phyloP scores from a whole-genome alignment of 1,140 invertebrate genomes.

The Pseudomyrmex concolor region DNA sequence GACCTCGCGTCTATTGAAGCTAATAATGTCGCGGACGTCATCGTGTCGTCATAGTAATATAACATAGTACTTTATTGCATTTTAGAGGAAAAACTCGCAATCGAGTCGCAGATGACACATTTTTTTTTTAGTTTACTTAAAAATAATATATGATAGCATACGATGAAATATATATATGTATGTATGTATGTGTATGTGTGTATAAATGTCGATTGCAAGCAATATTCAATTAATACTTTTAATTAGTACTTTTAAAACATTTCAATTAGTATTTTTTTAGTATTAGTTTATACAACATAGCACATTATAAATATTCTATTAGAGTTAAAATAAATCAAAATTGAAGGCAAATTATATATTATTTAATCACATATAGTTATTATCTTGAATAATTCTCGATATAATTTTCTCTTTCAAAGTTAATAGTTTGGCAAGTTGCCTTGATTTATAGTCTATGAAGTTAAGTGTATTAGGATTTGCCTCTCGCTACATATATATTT shows the following conservation, averaged over 20 bases:
- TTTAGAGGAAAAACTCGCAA: background rate
- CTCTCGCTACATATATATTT: background rate
- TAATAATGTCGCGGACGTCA: conserved; percentile 5
- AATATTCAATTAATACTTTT: background rate
- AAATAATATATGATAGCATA: conserved; percentile 15
- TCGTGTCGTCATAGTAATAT: background rate
- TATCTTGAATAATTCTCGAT: conserved; percentile 34
- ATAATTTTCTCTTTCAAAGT: conserved; percentile 62
- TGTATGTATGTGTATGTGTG: background rate
- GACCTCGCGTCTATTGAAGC: background rate
- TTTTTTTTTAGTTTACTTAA: background rate
- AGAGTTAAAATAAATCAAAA: background rate
- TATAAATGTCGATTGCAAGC: background rate
- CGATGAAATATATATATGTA: background rate
- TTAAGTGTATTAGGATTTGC: conserved; percentile 44
- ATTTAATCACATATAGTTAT: conserved; percentile 43
- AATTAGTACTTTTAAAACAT: too few relatives aligned
- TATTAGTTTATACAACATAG: too few relatives aligned
- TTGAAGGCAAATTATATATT: conserved; percentile 2
- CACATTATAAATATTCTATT: too few relatives aligned
- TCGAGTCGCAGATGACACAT: background rate
- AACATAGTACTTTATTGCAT: background rate
- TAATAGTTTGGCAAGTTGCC: conserved; percentile 62
- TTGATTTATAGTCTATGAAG: conserved; percentile 59
- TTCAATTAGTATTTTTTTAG: too few relatives aligned